Conservation (phyloP, 2,888 invertebrate species). For the Drepana falcataria region DNA sequence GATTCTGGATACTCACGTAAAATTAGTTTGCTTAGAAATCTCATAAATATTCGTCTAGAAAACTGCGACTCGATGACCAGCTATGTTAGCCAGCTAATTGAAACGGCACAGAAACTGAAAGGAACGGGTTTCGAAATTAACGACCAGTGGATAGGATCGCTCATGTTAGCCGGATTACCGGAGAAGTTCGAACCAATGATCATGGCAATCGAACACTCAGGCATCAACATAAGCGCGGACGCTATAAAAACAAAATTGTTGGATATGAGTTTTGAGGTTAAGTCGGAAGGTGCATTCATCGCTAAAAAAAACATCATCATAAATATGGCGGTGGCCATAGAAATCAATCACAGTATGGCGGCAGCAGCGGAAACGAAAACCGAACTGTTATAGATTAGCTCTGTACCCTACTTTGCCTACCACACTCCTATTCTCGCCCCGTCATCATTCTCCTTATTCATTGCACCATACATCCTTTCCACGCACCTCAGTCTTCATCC, state of each 20-base stretch:
- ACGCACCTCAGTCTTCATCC: no score
- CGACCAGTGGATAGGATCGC: conserved; percentile 17
- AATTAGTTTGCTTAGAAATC: conserved; percentile 16
- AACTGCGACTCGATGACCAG: conserved; percentile 17
- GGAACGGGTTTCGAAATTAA: conserved; percentile 20
- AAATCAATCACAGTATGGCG: no score
- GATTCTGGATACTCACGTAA: conserved; percentile 19
- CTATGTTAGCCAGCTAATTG: conserved; percentile 20
- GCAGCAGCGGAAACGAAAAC: no score
- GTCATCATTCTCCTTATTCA: no score
- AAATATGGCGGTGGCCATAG: not conserved
- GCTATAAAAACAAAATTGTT: conserved; percentile 17
- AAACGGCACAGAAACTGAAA: conserved; percentile 17
- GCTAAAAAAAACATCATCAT: not conserved
- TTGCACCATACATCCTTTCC: no score
- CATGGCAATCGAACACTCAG: conserved; percentile 18
- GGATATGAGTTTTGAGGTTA: conserved; percentile 9
- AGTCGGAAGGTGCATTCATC: conserved; percentile 4
- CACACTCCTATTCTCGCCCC: no score
- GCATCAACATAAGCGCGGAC: conserved; percentile 12
- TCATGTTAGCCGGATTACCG: conserved; percentile 15
- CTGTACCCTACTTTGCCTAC: no score
- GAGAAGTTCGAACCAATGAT: conserved; percentile 15
- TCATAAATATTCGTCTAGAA: conserved; percentile 19
- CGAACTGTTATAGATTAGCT: no score